Percentiles rank a stretch among this genome's conserved stretches.
phyloP scores from a whole-genome alignment of 1,140 invertebrate genomes.

The Hermatobates lingyangjiaoensis region DNA sequence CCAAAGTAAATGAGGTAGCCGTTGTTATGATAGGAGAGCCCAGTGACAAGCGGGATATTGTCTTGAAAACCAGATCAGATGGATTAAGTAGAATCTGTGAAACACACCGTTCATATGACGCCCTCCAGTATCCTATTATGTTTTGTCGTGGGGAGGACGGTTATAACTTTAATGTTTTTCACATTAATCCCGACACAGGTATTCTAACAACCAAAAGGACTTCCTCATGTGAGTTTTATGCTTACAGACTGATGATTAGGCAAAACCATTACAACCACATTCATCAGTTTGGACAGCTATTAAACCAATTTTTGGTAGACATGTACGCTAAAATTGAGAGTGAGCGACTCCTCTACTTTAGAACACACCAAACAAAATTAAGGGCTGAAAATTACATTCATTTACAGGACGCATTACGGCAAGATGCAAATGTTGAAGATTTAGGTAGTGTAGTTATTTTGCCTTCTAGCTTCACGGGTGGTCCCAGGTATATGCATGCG shows the following conservation, averaged over 20 bases:
- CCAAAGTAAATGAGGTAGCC: no score
- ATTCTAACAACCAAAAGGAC: no score
- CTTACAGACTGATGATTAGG: conserved; percentile 24
- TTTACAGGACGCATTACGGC: conserved; percentile 19
- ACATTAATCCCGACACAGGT: no score
- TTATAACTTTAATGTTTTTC: no score
- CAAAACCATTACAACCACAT: conserved; percentile 6
- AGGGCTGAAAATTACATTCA: conserved; percentile 25
- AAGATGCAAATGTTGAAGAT: conserved; percentile 9
- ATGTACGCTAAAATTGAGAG: conserved; percentile 30
- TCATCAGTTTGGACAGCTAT: conserved; percentile 16
- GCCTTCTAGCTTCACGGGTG: conserved; percentile 25
- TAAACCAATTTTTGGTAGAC: conserved; percentile 25
- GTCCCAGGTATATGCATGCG: conserved; percentile 23
- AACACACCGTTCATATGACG: no score
- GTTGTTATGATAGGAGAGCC: no score
- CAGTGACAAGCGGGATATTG: no score
- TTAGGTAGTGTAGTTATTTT: conserved; percentile 22
- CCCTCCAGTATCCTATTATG: no score
- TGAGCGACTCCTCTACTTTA: conserved; percentile 23
- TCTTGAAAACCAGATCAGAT: no score
- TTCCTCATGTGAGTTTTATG: conserved; percentile 24
- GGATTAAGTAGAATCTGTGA: no score
- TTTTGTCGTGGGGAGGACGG: no score
- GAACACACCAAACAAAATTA: conserved; percentile 26